Evolutionary conservation across 2,888 invertebrate species (phyloP), one percentile per base, ranked within the genome.

Genomic region (Monochamus alternatus): DNA sequence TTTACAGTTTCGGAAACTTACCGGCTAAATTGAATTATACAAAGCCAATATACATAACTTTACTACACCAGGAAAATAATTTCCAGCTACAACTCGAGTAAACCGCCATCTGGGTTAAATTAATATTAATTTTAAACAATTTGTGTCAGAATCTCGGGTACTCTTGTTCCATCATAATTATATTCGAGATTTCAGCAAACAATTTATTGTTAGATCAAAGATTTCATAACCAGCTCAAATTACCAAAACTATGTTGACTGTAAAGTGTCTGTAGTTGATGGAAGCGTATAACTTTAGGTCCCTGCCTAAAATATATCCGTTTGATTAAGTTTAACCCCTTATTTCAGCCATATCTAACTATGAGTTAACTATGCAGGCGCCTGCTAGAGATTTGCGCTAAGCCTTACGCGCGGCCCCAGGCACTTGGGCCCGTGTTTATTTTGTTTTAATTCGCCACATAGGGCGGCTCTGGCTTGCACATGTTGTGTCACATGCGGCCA

Each of bases 361-460:
- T 74, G 75, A 76, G 78, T 75, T 80, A 81, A 81, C 78, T 80
- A 79, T 80, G 78, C 78, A 72, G 66, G 68, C 75, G 69, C 76
- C 71, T 58, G 70, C 60, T 70, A 76, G 81, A 76, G 80, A 80
- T 81, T 80, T 80, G 72, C 73, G 67, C 76, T 81, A 78, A 81
- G 76, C 78, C 69, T 76, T 74, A 71, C 67, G 73, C 68, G 75
- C 68, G 69, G 75, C 81, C 78, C 68, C 44, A 51, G 67, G 80
- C 80, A 80, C 80, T 81, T 81, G 78, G 76, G 73, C 75, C 72
- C 75, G 65, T 83, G 83, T 83, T 83, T 83, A 82, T 83, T 82
- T 82, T 82, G 81, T 81, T 83, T 83, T 82, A 83, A 83, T 83
- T 78, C 79, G 51, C 79, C 72, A 75, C 77, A 78, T 67, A 79